phyloP scores from a whole-genome alignment of 1,140 invertebrate species.

The Carcinoscorpius rotundicauda region DNA sequence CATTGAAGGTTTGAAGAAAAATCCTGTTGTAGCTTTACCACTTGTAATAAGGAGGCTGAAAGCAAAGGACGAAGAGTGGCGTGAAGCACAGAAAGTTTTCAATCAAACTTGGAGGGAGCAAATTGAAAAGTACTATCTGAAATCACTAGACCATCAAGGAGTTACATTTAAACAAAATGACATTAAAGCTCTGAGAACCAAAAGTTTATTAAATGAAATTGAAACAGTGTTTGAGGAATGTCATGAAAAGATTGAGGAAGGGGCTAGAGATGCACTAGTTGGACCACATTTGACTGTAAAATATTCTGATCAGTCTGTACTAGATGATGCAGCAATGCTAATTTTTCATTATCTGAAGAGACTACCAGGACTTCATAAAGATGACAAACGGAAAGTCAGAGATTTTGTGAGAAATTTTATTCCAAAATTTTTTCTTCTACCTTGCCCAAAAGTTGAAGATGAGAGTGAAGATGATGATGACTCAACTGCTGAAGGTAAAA shows the following conservation, averaged over 20 bases:
- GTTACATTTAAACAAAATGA: constrained; percentile 98
- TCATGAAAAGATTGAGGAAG: constrained; percentile 60
- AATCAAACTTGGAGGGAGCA: constrained; percentile 96
- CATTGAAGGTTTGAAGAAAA: constrained; percentile 89
- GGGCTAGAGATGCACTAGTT: background rate
- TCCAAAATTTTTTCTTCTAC: constrained; percentile 83
- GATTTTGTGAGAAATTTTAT: constrained; percentile 76
- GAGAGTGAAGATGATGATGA: constrained; percentile 68
- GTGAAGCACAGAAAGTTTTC: constrained; percentile 89
- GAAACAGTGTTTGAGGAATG: constrained; percentile 85
- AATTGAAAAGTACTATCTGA: constrained; percentile 94
- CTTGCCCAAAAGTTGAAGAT: constrained; percentile 76
- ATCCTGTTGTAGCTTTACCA: constrained; percentile 82
- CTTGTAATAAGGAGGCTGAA: constrained; percentile 62
- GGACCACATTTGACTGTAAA: background rate
- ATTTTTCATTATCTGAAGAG: constrained; percentile 93
- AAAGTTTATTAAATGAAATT: constrained; percentile 89
- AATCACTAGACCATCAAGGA: constrained; percentile 93
- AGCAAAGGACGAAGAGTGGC: constrained; percentile 94
- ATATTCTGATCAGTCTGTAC: constrained; percentile 17
- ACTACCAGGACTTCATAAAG: constrained; percentile 86
- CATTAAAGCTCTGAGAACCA: constrained; percentile 81
- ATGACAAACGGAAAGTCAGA: constrained; percentile 90
- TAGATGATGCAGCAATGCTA: constrained; percentile 86
- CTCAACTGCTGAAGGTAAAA: constrained; percentile 15